phyloP scores from a whole-genome alignment of 2,797 vertebrate genomes.

The Macropus fuliginosus region DNA sequence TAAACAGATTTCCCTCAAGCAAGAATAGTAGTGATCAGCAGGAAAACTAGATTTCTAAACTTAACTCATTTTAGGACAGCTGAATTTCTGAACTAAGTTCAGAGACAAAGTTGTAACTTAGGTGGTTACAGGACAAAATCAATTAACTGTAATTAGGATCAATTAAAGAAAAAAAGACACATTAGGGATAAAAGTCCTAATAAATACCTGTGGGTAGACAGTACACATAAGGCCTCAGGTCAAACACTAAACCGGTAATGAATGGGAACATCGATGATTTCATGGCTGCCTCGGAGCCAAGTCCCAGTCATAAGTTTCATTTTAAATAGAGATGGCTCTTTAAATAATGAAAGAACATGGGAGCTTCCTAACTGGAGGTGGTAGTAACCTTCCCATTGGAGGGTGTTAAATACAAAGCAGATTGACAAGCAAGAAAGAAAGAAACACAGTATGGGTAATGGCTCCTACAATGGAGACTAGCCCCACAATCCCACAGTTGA shows the following conservation, averaged over 20 bases:
- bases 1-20: background rate
- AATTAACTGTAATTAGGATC: background rate
- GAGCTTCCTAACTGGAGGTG: background rate
- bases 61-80: background rate
- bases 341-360: background rate
- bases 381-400: background rate
- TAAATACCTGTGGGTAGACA: background rate
- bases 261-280: background rate
- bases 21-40: background rate
- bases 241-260: background rate
- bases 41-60: background rate
- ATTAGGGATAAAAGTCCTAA: background rate
- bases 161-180: background rate
- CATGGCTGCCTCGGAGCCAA: background rate
- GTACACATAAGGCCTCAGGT: background rate
- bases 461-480: background rate
- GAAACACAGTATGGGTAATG: fast-evolving
- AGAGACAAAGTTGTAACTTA: background rate
- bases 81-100: background rate
- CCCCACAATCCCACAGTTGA: background rate
- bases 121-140: background rate
- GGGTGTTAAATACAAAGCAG: background rate
- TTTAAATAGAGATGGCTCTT: background rate
- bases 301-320: background rate
- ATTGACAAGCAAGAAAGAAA: background rate